Conservation (phyloP, 2,797 vertebrate genomes). For the Hydrophis major region DNA sequence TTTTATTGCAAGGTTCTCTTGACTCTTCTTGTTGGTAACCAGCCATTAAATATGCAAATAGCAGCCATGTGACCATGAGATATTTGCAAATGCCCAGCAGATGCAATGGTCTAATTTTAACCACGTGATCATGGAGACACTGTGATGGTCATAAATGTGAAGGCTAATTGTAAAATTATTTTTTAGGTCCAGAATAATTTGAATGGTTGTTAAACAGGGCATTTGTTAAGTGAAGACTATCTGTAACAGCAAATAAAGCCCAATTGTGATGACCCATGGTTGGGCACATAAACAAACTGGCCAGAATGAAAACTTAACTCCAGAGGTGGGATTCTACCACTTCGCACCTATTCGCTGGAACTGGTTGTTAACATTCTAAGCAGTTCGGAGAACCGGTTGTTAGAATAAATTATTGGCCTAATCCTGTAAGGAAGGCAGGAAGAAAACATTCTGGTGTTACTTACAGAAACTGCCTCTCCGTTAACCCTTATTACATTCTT, state of each 20-base stretch:
- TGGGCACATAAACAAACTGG: too few relatives aligned
- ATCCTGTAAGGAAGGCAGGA: too few relatives aligned
- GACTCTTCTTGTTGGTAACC: not conserved
- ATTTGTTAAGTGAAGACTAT: not conserved
- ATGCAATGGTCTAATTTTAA: not conserved
- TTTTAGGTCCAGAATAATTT: not conserved
- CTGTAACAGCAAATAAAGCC: not conserved
- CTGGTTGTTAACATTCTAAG: too few relatives aligned
- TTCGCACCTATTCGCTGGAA: too few relatives aligned
- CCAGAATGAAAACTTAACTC: too few relatives aligned
- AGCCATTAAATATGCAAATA: not conserved
- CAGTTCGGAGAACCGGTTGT: too few relatives aligned
- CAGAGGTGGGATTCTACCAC: too few relatives aligned
- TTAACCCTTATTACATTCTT: too few relatives aligned
- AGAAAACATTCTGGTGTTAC: too few relatives aligned
- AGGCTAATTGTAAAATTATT: not conserved
- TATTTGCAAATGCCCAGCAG: not conserved
- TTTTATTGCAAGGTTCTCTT: not conserved
- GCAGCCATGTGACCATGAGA: not conserved
- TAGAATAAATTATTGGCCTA: too few relatives aligned
- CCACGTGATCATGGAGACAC: not conserved
- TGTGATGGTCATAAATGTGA: not conserved
- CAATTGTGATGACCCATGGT: not conserved
- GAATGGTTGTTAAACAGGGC: not conserved
- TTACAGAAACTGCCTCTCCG: too few relatives aligned